phyloP scores from a whole-genome alignment of 1,140 invertebrate genomes.

The Anastatus disparis region DNA sequence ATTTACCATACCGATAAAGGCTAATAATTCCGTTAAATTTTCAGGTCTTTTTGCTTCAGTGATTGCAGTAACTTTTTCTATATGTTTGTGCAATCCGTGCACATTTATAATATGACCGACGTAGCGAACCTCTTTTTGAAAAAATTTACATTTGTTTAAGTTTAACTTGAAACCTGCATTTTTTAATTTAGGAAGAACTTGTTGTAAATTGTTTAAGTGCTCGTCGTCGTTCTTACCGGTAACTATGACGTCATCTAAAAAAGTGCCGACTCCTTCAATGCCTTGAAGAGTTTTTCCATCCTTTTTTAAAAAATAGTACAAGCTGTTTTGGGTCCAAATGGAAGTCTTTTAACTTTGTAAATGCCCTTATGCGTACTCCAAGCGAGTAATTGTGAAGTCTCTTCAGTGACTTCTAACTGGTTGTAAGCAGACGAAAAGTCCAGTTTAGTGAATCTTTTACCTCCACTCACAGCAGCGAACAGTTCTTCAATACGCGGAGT shows the following conservation, averaged over 20 bases:
- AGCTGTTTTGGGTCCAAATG: no score
- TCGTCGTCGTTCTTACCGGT: no score
- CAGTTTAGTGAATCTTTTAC: no score
- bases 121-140: no score
- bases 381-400: no score
- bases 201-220: constrained; percentile 23
- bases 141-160: constrained; percentile 39
- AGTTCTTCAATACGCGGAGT: constrained; percentile 54
- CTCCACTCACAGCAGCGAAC: constrained; percentile 24
- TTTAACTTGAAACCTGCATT: constrained; percentile 36
- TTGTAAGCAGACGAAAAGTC: no score
- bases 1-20: constrained; percentile 38
- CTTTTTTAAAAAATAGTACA: no score
- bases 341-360: not conserved
- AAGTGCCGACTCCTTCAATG: constrained; percentile 25
- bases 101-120: no score
- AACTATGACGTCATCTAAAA: no score
- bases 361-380: not conserved
- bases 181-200: constrained; percentile 34
- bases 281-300: constrained; percentile 36
- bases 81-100: constrained; percentile 45
- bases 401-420: no score
- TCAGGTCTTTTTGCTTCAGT: constrained; percentile 39
- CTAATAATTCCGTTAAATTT: not conserved
- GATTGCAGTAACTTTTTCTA: constrained; percentile 43